Evolutionary conservation across 2,797 vertebrate genomes (phyloP).

Genomic region (Adelosebastes latens): DNA sequence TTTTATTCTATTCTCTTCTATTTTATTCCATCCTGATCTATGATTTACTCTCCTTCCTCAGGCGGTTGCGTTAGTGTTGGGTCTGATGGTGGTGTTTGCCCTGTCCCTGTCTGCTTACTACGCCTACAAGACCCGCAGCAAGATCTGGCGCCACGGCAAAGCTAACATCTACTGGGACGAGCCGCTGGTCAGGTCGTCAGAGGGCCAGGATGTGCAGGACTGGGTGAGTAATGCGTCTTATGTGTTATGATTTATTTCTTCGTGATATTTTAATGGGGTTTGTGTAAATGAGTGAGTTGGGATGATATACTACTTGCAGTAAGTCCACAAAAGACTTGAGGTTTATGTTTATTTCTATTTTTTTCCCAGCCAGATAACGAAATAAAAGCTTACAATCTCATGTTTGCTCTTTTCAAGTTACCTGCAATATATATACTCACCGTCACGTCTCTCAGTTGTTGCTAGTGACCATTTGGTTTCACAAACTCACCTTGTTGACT

Average conservation of each 20-base stretch:
- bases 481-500: conserved; percentile 21
- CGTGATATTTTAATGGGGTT: background rate
- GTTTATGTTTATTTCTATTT: background rate
- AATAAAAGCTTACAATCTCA: background rate
- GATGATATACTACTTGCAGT: background rate
- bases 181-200: conserved; percentile 41
- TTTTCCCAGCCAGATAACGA: background rate
- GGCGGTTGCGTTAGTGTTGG: conserved; percentile 87
- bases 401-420: background rate
- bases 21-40: background rate
- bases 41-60: conserved; percentile 44
- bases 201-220: conserved; percentile 85
- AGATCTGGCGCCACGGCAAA: conserved; percentile 89
- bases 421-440: background rate
- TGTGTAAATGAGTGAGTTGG: background rate
- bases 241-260: background rate
- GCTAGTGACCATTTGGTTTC: background rate
- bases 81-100: conserved; percentile 85
- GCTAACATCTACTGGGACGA: conserved; percentile 88
- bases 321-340: background rate
- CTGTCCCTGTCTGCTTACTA: conserved; percentile 86
- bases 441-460: background rate
- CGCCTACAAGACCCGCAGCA: conserved; percentile 88
- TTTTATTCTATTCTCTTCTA: background rate
- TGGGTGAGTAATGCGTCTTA: conserved; percentile 81